Conservation (phyloP, 2,888 invertebrate species). For the Lapara coniferarum region DNA sequence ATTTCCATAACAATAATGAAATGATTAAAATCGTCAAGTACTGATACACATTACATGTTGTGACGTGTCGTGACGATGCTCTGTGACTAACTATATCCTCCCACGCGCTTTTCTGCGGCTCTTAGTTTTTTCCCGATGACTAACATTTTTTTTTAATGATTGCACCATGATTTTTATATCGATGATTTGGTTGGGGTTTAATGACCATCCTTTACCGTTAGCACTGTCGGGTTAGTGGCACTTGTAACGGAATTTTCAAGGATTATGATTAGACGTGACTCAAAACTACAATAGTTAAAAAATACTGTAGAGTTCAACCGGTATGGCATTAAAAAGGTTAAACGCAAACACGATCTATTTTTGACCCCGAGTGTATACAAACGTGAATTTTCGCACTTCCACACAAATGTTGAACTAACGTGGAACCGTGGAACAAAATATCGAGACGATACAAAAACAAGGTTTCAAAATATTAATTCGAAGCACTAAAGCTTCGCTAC, state of each 20-base stretch:
- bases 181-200: conserved; percentile 32
- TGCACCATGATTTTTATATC: conserved; percentile 48
- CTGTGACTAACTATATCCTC: conserved; percentile 61
- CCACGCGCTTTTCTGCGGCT: conserved; percentile 62
- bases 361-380: not conserved
- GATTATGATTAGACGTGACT: too few species aligned
- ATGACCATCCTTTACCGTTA: conserved; percentile 23
- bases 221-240: conserved; percentile 1
- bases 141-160: conserved; percentile 56
- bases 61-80: conserved; percentile 49
- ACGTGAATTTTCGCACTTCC: conserved; percentile 7
- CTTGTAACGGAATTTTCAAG: not conserved
- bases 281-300: too few species aligned
- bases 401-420: not conserved
- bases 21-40: not conserved
- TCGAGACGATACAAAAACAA: conserved; percentile 1
- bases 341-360: conserved; percentile 6
- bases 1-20: not conserved
- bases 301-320: not conserved
- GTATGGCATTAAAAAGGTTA: not conserved
- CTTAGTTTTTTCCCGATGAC: conserved; percentile 54
- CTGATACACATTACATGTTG: conserved; percentile 21
- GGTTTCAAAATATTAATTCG: conserved; percentile 9
- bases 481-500: not conserved
- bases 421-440: not conserved